Conservation (phyloP, 1,140 invertebrate genomes). For the Drosophila baimaii region DNA sequence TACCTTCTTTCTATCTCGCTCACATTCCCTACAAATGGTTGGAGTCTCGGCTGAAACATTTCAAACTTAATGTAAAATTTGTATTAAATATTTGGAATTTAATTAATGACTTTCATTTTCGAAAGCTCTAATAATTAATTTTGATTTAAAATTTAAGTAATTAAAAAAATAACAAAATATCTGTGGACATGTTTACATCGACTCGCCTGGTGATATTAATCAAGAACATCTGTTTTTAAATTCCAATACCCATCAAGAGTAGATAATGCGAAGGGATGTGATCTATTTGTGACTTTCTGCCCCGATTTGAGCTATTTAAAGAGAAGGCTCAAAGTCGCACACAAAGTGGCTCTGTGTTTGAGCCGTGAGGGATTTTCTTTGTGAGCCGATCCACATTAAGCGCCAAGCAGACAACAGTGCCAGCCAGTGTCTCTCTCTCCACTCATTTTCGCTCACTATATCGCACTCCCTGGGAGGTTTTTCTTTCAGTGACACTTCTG, state of each 20-base stretch:
- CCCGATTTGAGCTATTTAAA: slow-evolving; percentile 4
- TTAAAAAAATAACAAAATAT: too few species aligned
- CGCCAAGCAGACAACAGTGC: slow-evolving; percentile 35
- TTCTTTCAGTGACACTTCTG: slow-evolving; percentile 53
- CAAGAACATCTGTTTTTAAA: not conserved
- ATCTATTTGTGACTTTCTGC: not conserved
- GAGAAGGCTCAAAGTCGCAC: slow-evolving; percentile 4
- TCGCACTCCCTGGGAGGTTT: slow-evolving; percentile 12
- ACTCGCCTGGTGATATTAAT: not conserved
- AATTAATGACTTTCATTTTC: too few species aligned
- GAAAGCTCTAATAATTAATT: too few species aligned
- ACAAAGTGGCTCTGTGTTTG: slow-evolving; percentile 27
- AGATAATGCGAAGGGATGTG: not conserved
- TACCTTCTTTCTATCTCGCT: not conserved
- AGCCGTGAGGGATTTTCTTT: slow-evolving; percentile 26
- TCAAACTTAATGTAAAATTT: not conserved
- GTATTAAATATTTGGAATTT: not conserved
- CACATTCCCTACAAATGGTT: not conserved
- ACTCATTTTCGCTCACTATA: slow-evolving; percentile 14
- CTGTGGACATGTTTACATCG: too few species aligned
- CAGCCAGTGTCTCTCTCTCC: slow-evolving; percentile 16
- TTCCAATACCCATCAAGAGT: not conserved
- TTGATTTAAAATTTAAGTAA: too few species aligned
- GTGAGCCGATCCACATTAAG: slow-evolving; percentile 25
- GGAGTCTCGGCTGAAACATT: not conserved